Evolutionary conservation across 2,797 vertebrate species (phyloP), one percentile per base, ranked within the genome.

Genomic region (Myotis findleyi): DNA sequence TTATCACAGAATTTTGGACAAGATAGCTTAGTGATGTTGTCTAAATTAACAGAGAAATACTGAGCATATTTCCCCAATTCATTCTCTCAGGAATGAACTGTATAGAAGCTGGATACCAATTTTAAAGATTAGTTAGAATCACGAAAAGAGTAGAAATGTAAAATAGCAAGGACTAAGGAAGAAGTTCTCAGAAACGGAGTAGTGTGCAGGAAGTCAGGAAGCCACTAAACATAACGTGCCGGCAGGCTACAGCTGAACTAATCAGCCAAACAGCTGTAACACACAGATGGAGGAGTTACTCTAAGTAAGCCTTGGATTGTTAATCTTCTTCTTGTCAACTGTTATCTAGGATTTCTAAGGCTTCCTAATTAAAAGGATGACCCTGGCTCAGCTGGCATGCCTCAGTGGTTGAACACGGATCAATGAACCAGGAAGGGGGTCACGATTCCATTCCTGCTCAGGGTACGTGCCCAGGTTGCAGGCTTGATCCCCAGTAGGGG

Each of bases 341-440:
- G 87, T 76, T 96, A 93, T 92, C 81, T 91, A 97, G 86, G 57
- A 88, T 73, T 95, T 30, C 62, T 96, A 97, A 93, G 80, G 20
- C 88, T 97, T 96, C 82, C 89, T 97, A 98, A 97, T 96, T 98
- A 97, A 97, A 98, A 96, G 59, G 57, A 96, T 96, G 83, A 97
- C 92, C 75, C 85, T 96, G 87, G 89, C 55, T 25, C 55, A 0
- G 23, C 27, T 1, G 27, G 59, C 27, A 14, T n/a, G 27, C 30
- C 62, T 64, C 30, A 16, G 30, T 64, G 14, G 30, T n/a, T 64
- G 62, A 64, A 16, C 30, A 16, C 17, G 13, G 14, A 17, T 14
- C 30, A 16, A n/a, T 1, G 30, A 16, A n/a, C 62, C 62, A 64
- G 27, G 14, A n/a, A 64, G 27, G 62, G 16, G 30, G 30, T 62